Base-by-base conservation (phyloP, 2,797 vertebrate species). In the Scomberomorus guttatus region DNA sequence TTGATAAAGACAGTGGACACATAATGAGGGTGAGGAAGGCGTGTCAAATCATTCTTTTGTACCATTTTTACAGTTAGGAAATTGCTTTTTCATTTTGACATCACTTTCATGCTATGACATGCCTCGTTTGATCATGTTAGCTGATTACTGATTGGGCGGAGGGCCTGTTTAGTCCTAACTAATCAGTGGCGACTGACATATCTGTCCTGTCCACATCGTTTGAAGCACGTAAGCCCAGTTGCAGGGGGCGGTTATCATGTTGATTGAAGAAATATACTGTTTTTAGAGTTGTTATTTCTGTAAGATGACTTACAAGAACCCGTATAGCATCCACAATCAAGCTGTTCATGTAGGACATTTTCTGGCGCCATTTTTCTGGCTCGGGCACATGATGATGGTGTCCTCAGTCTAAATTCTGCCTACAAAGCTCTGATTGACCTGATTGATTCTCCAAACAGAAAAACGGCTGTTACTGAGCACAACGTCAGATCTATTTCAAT, bases 1-100 rank as follows among this genome's bases (percentile, higher is more conserved):
- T 72, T 75, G 66, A 86, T 82, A 82, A 80, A 81, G 70, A 61
- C 87, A 89, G 79, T 84, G 68, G 77, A 83, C 69, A 81, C 79
- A 77, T 85, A 88, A 88, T 81, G 76, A 81, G 32, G 1, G 39
- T 46, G 62, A 62, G 18, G n/a, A 51, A 27, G 13, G 39, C 2
- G 3, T 9, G 15, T 32, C 6, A 18, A 25, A 17, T 42, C 7
- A 22, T 42, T 64, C 6, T 8, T 50, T n/a, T 52, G 6, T 34
- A 20, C n/a, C 4, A n/a, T 24, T 32, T 46, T 54, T 39, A 46
- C 22, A 39, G 17, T 48, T 14, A 3, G 17, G 4, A 3, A 18
- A n/a, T 4, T 24, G 5, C 0, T 13, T 1, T 42, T 42, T 72
- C 3, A 34, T 52, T 59, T 17, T 60, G 6, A 55, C 17, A 29